Percentiles rank a stretch among this genome's conserved stretches.
These are phyloP conservation scores for Cavia aperea DNA, from an alignment of 2,113 vertebrate species.

Conservation along the genomic window DNA sequence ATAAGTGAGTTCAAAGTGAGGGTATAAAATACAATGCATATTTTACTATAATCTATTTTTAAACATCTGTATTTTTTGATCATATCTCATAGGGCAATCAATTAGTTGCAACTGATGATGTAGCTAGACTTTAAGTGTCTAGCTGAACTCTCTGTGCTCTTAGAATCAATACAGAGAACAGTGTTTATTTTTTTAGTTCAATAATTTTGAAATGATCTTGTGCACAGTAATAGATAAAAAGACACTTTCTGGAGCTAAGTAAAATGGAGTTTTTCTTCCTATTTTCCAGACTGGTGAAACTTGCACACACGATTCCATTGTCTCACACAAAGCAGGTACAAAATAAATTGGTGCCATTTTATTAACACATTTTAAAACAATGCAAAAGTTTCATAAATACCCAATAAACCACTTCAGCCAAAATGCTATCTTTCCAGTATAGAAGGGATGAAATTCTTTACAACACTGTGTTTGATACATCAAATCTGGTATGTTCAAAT, in stretches of 20 bases:
- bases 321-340: background rate
- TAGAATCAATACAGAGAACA: background rate
- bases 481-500: conserved; percentile 16
- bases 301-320: background rate
- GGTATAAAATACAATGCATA: no score
- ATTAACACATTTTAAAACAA: background rate
- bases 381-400: background rate
- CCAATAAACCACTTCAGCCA: background rate
- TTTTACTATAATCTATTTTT: no score
- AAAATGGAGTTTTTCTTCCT: background rate
- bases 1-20: background rate
- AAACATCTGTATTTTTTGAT: no score
- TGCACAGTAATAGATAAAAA: background rate
- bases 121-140: fast-evolving
- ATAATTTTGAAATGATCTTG: background rate
- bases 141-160: background rate
- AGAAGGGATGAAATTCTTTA: background rate
- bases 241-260: background rate
- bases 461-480: background rate
- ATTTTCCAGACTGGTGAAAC: fast-evolving
- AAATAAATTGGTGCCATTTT: background rate
- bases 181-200: background rate
- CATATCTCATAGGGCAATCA: background rate
- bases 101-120: background rate
- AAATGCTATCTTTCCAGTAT: background rate